A percentile compares a stretch with the other conserved stretches of the same genome.
These are phyloP conservation scores for Dendrocincla tyrannina DNA, from an alignment of 2,797 vertebrate species.

Conservation along the genomic window DNA sequence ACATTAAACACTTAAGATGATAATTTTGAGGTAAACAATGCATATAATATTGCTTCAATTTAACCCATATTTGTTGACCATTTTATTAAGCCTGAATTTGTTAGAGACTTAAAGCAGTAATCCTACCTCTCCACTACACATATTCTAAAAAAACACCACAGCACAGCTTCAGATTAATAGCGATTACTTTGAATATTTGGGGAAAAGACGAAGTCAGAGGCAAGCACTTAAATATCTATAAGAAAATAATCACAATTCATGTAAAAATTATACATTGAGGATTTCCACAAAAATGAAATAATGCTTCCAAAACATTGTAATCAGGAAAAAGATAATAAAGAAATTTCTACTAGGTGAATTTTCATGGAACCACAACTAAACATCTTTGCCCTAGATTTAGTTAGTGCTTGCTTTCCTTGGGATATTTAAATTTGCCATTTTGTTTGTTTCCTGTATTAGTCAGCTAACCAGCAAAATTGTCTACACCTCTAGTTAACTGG, in stretches of 20 bases:
- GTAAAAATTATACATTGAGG: neutral
- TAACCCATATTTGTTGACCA: neutral
- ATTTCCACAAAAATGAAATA: neutral
- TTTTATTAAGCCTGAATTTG: conserved; percentile 16
- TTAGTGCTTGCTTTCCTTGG: neutral
- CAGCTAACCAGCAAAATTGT: neutral
- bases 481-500: neutral
- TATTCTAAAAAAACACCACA: neutral
- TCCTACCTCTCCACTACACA: neutral
- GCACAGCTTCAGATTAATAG: neutral
- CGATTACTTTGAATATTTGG: neutral
- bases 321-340: neutral
- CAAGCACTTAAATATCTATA: neutral
- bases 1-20: neutral
- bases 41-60: neutral
- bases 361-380: neutral
- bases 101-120: neutral
- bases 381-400: neutral
- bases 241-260: neutral
- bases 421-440: neutral
- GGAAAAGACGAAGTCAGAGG: neutral
- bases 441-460: neutral
- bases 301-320: neutral
- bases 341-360: neutral
- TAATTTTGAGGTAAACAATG: neutral